Percentiles rank a stretch among this genome's conserved stretches.
phyloP scores from a whole-genome alignment of 2,888 invertebrate species.

The Lysandra coridon region DNA sequence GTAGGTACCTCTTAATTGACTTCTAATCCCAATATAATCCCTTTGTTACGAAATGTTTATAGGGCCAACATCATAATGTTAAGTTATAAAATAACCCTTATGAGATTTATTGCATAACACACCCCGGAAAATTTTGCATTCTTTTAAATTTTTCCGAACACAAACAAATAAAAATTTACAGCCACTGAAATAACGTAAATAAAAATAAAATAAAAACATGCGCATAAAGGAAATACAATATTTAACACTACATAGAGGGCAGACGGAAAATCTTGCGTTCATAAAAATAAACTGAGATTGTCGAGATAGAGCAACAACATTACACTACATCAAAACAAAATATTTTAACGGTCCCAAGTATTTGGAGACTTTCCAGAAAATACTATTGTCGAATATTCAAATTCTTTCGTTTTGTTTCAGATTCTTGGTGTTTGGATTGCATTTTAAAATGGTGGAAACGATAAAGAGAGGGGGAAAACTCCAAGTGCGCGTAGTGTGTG shows the following conservation, averaged over 20 bases:
- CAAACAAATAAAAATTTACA: background rate
- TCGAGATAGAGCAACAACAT: conserved; percentile 38
- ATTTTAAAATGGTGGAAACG: conserved; percentile 23
- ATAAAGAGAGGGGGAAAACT: conserved; percentile 5
- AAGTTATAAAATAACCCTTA: background rate
- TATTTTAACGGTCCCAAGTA: conserved; percentile 43
- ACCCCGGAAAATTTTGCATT: background rate
- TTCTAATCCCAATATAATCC: background rate
- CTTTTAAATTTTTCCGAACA: background rate
- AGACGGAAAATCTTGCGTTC: conserved; percentile 35
- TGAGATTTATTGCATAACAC: background rate
- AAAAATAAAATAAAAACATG: background rate
- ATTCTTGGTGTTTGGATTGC: conserved; percentile 21
- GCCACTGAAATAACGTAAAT: background rate
- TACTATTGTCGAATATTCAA: conserved; percentile 50
- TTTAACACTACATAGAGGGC: conserved; percentile 26
- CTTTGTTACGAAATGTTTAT: background rate
- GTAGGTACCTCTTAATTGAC: background rate
- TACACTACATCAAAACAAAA: conserved; percentile 44
- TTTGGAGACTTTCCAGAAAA: conserved; percentile 44
- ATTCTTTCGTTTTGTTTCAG: conserved; percentile 40
- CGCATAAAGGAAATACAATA: conserved; percentile 1
- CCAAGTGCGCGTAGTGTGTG: conserved; percentile 1
- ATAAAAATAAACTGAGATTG: conserved; percentile 37
- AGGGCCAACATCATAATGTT: background rate